Percentiles rank a stretch among this genome's conserved stretches.
Conservation (phyloP, 2,797 vertebrate genomes). For the Atherinosoma microstoma region DNA sequence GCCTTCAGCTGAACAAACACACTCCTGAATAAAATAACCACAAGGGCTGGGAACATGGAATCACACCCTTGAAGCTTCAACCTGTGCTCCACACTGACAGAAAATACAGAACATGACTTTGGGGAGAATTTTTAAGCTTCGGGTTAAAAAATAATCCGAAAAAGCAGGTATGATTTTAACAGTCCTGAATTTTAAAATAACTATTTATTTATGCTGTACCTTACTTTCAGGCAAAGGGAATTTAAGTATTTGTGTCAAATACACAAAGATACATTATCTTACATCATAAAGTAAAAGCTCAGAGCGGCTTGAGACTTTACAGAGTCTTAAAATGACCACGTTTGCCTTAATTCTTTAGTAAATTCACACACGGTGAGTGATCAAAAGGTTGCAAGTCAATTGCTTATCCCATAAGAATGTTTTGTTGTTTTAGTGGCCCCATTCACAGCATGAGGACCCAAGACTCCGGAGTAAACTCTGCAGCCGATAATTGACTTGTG, state of each 20-base stretch:
- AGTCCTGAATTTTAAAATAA: not conserved
- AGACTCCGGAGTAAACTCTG: slow-evolving; percentile 67
- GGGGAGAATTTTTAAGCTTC: not conserved
- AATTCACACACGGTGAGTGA: slow-evolving; percentile 45
- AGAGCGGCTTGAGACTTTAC: slow-evolving; percentile 30
- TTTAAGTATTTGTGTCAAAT: slow-evolving; percentile 3
- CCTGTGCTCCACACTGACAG: slow-evolving; percentile 34
- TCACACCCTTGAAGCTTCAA: slow-evolving; percentile 30
- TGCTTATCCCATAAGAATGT: slow-evolving; percentile 67
- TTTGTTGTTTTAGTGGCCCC: slow-evolving; percentile 66
- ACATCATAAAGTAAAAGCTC: not conserved
- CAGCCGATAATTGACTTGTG: slow-evolving; percentile 82
- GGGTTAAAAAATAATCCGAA: not conserved
- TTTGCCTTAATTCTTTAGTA: slow-evolving; percentile 37
- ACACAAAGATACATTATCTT: not conserved
- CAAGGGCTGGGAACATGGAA: slow-evolving; percentile 35
- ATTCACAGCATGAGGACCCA: slow-evolving; percentile 65
- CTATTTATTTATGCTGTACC: not conserved
- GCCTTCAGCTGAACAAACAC: slow-evolving; percentile 74
- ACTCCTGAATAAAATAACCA: slow-evolving; percentile 65
- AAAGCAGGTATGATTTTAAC: not conserved
- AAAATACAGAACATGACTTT: slow-evolving; percentile 28
- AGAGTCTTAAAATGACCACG: slow-evolving; percentile 48
- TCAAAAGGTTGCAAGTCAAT: slow-evolving; percentile 71
- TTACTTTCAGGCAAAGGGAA: not conserved